Conservation (phyloP, 1,140 invertebrate species). For the Platyura marginata region DNA sequence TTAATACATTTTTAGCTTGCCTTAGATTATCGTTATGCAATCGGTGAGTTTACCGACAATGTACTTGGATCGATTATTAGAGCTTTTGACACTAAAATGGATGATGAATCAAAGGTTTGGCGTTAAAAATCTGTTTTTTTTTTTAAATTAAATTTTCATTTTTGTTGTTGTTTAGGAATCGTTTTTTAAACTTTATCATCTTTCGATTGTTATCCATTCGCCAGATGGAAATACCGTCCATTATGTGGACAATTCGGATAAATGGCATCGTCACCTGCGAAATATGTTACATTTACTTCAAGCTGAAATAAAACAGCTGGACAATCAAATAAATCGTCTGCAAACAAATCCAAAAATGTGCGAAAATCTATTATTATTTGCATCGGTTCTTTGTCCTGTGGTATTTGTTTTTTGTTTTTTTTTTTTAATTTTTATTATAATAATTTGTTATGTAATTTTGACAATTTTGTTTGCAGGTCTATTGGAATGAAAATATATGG, state of each 20-base stretch:
- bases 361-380: background rate
- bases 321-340: background rate
- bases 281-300: background rate
- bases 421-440: background rate
- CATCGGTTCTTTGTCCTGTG: background rate
- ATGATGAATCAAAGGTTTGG: background rate
- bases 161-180: too few relatives aligned
- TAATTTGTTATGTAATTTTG: background rate
- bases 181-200: background rate
- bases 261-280: background rate
- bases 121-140: too few relatives aligned
- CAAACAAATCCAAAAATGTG: background rate
- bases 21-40: background rate
- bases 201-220: background rate
- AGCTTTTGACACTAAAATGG: background rate
- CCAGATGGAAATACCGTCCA: background rate
- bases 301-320: background rate
- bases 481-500: conserved; percentile 2
- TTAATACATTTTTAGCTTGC: too few relatives aligned
- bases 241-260: background rate
- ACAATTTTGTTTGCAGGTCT: background rate
- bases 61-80: background rate
- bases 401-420: background rate
- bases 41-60: background rate
- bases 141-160: too few relatives aligned